Percentiles rank a stretch among this genome's conserved stretches.
phyloP scores from a whole-genome alignment of 2,888 invertebrate genomes.

The Epistrophe grossulariae region DNA sequence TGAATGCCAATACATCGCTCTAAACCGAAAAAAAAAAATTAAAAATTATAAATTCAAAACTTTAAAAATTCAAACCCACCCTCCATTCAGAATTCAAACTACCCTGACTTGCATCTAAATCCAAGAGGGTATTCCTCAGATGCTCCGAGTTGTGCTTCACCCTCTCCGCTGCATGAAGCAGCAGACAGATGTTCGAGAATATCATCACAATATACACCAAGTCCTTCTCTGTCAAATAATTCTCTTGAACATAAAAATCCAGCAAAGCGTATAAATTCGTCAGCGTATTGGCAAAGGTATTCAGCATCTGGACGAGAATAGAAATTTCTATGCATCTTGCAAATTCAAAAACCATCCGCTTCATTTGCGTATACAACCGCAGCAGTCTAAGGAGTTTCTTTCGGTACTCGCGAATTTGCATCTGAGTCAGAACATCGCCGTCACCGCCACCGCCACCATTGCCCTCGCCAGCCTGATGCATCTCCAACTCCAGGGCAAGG shows the following conservation, averaged over 20 bases:
- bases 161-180: slow-evolving; percentile 61
- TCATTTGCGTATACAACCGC: slow-evolving; percentile 74
- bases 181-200: slow-evolving; percentile 54
- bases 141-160: slow-evolving; percentile 26
- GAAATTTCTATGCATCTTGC: slow-evolving; percentile 78
- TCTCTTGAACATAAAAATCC: slow-evolving; percentile 69
- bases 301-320: slow-evolving; percentile 79
- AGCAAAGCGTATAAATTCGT: slow-evolving; percentile 81
- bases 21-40: neutral
- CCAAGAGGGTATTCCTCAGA: slow-evolving; percentile 41
- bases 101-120: slow-evolving; percentile 33
- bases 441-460: neutral
- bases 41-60: neutral
- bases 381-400: slow-evolving; percentile 64
- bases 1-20: slow-evolving; percentile 43
- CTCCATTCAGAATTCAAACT: slow-evolving; percentile 14
- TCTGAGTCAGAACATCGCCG: neutral
- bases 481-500: neutral
- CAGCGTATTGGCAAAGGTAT: slow-evolving; percentile 79
- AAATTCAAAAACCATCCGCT: slow-evolving; percentile 71
- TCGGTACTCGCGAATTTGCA: neutral
- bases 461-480: neutral
- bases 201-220: slow-evolving; percentile 60
- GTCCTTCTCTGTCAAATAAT: slow-evolving; percentile 12
- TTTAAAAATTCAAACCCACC: slow-evolving; percentile 28